Evolutionary conservation across 2,888 invertebrate genomes (phyloP), one percentile per base, ranked within the genome.

Genomic region (Ormyrus labotus): DNA sequence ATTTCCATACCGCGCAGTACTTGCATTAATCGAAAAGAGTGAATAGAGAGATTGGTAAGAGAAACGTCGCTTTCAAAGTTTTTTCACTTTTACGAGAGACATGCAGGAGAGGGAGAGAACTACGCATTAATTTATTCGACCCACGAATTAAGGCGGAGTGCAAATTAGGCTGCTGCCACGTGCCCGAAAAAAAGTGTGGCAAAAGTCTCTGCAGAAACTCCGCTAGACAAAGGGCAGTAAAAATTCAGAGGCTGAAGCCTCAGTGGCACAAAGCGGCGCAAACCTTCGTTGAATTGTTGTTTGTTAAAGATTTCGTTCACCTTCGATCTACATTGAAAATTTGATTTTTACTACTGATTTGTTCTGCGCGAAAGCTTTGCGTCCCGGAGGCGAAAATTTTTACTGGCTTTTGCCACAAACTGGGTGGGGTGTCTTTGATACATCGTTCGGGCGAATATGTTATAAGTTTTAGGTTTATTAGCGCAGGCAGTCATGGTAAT

Each of bases 1-100:
- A 81, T 83, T 83, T 78, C 76, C 75, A 72, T 78, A 81, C n/a
- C 75, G 74, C 50, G 61, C 81, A 76, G 68, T 78, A 81, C 58
- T 76, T 67, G 72, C 67, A 68, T 34, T 34, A 77, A 67, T 68
- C 55, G 34, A 80, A 34, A 57, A 45, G 55, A 75, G 57, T 47
- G 64, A 55, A 70, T 51, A 61, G 67, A 67, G 48, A 60, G 60
- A 70, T 73, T 78, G 73, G 60, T 71, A 82, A 74, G 53, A 81
- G 67, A 82, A 82, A 65, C 81, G 79, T 84, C 80, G 75, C 73
- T 79, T 78, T 79, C 51, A n/a, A 63, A n/a, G 19, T 71, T 34
- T 72, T 67, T 55, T 61, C 51, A 55, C 55, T 53, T 58, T 11
- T 55, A 70, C 10, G 4, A 60, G 13, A 58, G 34, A 65, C 58